Evolutionary conservation across 23 tunicate species (phyloP), one percentile per base, ranked within the genome.

Genomic region (Diplosoma virens): DNA sequence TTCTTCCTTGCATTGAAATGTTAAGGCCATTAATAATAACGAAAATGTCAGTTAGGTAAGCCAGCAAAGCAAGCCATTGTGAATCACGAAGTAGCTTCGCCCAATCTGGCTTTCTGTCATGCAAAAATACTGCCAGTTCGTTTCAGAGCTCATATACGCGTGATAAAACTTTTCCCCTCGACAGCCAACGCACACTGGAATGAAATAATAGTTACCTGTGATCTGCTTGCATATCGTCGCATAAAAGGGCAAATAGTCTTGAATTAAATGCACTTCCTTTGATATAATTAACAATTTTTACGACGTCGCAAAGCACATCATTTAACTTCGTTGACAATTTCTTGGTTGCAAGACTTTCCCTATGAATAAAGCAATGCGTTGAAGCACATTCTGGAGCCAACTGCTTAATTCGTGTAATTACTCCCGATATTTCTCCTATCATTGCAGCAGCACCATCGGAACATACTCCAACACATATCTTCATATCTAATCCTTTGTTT

Each of bases 51-150:
- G 70, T 63, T 63, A 63, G 36, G 70, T 29, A 63, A 63, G n/a
- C n/a, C n/a, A n/a, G n/a, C n/a, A n/a, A n/a, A n/a, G 70, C 70
- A 63, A 63, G 70, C 70, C 70, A 63, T 25, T 63, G 70, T 63
- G 26, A 34, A 63, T 63, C 70, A 6, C 35, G 37, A 63, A 63
- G 30, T 63, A 63, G 70, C 70, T 63, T 25, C 36, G 70, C 70
- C 36, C 70, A 63, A 25, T 63, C 35, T 30, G 70, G 35, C n/a
- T 63, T 30, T 63, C 36, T 63, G 70, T 63, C 70, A 4, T 30
- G 70, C 70, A 63, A 63, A 63, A 63, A 63, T 29, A 63, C 36
- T 63, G 70, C 70, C 70, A 63, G 70, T 29, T 63, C 36, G 70
- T 63, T 63, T 63, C 36, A 7, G 70, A 63, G n/a, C 36, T 63